A percentile compares a stretch with the other conserved stretches of the same genome.
Conservation (phyloP, 2,888 invertebrate species). For the Macrostomum cliftonense region DNA sequence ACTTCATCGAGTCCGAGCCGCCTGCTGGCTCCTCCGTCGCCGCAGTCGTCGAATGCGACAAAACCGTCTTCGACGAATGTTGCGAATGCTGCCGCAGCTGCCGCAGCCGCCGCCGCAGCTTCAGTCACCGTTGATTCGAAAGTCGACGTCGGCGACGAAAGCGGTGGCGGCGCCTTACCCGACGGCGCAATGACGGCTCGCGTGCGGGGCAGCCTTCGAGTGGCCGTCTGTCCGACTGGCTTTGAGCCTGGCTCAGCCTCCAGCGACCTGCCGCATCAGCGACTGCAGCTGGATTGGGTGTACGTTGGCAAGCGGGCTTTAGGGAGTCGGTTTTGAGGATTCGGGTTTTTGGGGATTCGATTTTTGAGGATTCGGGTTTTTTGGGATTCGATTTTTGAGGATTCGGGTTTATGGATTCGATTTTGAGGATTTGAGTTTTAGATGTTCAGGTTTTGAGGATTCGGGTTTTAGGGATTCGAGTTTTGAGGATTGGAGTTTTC, state of each 20-base stretch:
- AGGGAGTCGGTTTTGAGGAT: too few relatives aligned
- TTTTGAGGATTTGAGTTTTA: neutral
- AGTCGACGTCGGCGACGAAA: neutral
- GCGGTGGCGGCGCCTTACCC: neutral
- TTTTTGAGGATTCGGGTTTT: too few relatives aligned
- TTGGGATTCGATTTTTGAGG: too few relatives aligned
- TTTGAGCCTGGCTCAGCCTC: conserved; percentile 9
- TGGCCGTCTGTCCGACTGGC: conserved; percentile 10
- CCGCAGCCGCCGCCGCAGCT: too few relatives aligned
- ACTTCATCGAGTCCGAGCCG: too few relatives aligned
- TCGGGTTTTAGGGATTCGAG: too few relatives aligned
- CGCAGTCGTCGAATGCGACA: neutral
- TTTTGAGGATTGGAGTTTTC: too few relatives aligned
- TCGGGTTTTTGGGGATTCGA: too few relatives aligned
- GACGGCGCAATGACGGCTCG: neutral
- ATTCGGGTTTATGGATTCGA: too few relatives aligned
- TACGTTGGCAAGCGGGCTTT: conserved; percentile 18
- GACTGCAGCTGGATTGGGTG: conserved; percentile 28
- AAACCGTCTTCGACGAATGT: neutral
- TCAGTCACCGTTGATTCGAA: too few relatives aligned
- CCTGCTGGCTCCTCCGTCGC: neutral
- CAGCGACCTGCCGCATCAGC: conserved; percentile 22
- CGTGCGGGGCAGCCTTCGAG: neutral
- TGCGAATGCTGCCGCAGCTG: too few relatives aligned
- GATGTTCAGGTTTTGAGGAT: too few relatives aligned